A percentile compares a stretch with the other conserved stretches of the same genome.
These are phyloP conservation scores for Cichlasoma orientale DNA, from an alignment of 2,797 vertebrate species.

Conservation along the genomic window DNA sequence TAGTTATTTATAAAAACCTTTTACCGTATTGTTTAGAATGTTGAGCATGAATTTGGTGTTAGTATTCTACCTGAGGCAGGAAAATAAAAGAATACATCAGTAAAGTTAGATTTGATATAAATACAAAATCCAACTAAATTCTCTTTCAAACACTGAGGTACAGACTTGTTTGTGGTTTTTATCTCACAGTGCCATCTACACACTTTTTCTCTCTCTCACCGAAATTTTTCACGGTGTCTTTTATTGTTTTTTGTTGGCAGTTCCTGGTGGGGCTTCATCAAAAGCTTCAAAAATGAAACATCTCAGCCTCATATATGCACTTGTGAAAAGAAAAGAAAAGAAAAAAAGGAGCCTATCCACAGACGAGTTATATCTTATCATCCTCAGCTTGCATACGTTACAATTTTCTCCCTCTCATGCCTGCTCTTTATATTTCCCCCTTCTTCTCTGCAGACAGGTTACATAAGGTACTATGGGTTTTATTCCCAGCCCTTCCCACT, in stretches of 20 bases:
- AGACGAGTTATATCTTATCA: slow-evolving; percentile 52
- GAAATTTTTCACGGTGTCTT: slow-evolving; percentile 3
- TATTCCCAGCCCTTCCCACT: slow-evolving; percentile 35
- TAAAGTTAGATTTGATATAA: neutral
- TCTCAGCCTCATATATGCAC: slow-evolving; percentile 39
- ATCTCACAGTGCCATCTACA: neutral
- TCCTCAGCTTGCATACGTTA: slow-evolving; percentile 41
- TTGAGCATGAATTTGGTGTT: neutral
- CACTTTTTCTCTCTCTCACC: neutral
- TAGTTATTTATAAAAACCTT: neutral
- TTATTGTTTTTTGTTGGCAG: slow-evolving; percentile 22
- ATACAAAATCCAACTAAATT: neutral
- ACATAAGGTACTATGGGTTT: slow-evolving; percentile 51
- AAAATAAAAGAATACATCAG: neutral
- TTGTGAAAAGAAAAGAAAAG: neutral
- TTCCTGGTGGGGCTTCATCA: slow-evolving; percentile 31
- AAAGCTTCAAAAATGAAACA: slow-evolving; percentile 40
- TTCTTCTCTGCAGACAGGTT: slow-evolving; percentile 57
- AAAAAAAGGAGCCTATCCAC: slow-evolving; percentile 11
- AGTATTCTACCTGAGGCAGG: neutral
- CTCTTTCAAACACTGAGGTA: neutral
- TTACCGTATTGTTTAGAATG: neutral
- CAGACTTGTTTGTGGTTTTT: too few relatives aligned
- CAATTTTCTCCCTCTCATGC: slow-evolving; percentile 23
- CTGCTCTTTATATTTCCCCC: slow-evolving; percentile 26